Conservation (phyloP, 2,113 vertebrate genomes). For the Laticauda colubrina region DNA sequence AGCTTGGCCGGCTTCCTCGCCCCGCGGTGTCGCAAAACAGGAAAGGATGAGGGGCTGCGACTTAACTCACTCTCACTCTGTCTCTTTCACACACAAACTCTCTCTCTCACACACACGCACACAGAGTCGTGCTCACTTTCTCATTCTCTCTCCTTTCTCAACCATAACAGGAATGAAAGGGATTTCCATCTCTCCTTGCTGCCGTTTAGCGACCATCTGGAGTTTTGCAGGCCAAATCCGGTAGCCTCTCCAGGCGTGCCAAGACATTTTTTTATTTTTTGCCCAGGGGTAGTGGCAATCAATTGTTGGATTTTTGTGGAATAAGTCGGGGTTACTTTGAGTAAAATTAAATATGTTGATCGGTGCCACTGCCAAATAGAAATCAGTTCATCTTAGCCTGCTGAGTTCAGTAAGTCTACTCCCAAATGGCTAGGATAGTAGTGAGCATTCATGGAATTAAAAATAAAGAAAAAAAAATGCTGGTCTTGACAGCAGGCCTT, state of each 20-base stretch:
- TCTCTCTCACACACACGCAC: no score
- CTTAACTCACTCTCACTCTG: no score
- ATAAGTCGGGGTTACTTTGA: not conserved
- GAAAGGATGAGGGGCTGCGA: not conserved
- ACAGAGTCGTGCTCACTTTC: no score
- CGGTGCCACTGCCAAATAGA: not conserved
- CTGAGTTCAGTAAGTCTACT: not conserved
- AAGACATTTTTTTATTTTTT: not conserved
- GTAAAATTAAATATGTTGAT: not conserved
- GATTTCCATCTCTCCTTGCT: not conserved
- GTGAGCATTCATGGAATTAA: not conserved
- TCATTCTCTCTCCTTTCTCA: not conserved
- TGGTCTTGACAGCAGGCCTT: not conserved
- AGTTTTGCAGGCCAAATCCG: not conserved
- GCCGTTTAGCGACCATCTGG: not conserved
- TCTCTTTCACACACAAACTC: no score
- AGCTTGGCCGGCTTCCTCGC: no score
- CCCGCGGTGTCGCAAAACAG: not conserved
- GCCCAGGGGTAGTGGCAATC: not conserved
- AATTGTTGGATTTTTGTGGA: not conserved
- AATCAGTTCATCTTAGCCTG: not conserved
- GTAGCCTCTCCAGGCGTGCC: not conserved
- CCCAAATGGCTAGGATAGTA: not conserved
- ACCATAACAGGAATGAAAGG: not conserved
- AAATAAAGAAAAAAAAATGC: not conserved